These are phyloP conservation scores for Anthonomus grandis DNA, from an alignment of 1,140 invertebrate species.

Conservation along the genomic window DNA sequence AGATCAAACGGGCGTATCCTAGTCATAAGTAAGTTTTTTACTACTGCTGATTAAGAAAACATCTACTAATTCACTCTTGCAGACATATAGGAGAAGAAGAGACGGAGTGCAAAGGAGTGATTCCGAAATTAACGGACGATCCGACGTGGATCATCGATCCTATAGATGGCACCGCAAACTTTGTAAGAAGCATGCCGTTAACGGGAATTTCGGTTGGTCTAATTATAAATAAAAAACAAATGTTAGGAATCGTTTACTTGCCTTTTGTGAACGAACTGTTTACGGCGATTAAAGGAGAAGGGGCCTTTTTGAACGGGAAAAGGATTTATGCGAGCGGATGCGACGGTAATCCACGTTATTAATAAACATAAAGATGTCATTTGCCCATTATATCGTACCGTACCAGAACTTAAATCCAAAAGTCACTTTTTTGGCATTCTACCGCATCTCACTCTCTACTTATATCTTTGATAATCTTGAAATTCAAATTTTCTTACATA, in stretches of 20 bases:
- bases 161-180: conserved; percentile 73
- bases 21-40: conserved; percentile 62
- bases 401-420: no score
- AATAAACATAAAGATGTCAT: no score
- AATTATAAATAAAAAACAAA: conserved; percentile 60
- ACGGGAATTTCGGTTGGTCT: conserved; percentile 65
- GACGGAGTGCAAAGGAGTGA: conserved; percentile 54
- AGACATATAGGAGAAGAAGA: conserved; percentile 70
- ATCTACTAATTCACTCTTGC: conserved; percentile 16
- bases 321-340: conserved; percentile 52
- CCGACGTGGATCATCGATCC: conserved; percentile 90
- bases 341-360: conserved; percentile 40
- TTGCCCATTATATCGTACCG: no score
- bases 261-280: conserved; percentile 71
- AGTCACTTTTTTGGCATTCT: no score
- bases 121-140: conserved; percentile 64
- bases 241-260: conserved; percentile 74
- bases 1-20: conserved; percentile 64
- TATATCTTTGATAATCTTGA: no score
- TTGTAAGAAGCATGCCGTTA: conserved; percentile 64
- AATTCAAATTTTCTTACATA: no score
- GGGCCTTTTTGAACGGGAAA: conserved; percentile 72
- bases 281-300: conserved; percentile 65
- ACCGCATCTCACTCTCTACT: no score
- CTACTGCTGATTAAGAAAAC: not conserved